Evolutionary conservation across 2,797 vertebrate genomes (phyloP).

Genomic region (Muscicapa comitata): DNA sequence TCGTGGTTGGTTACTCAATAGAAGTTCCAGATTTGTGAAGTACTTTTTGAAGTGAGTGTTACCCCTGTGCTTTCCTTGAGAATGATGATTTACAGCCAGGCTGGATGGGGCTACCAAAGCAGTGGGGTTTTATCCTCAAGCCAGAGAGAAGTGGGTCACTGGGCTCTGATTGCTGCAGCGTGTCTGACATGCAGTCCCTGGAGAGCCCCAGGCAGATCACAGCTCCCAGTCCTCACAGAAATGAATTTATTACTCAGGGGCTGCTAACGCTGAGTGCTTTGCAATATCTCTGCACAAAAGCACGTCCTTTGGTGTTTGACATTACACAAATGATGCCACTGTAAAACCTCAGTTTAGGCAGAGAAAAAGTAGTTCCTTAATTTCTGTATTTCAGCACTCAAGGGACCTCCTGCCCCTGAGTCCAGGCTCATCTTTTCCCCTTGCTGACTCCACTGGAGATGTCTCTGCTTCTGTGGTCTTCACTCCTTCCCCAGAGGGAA

Average conservation of each 20-base stretch:
- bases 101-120: background rate
- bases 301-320: background rate
- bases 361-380: background rate
- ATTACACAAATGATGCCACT: background rate
- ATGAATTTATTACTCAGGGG: background rate
- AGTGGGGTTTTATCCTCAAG: conserved; percentile 1
- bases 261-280: background rate
- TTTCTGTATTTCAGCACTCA: background rate
- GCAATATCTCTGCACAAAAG: background rate
- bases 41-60: background rate
- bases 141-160: conserved; percentile 25
- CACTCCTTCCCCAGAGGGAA: background rate
- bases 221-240: background rate
- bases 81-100: background rate
- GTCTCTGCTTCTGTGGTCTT: background rate
- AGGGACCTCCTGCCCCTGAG: background rate
- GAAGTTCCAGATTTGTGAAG: background rate
- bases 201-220: background rate
- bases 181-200: background rate
- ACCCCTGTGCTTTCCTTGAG: background rate
- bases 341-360: background rate
- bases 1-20: background rate
- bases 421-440: background rate
- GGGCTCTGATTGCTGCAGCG: background rate
- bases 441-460: background rate